Evolutionary conservation across 2,113 vertebrate species (phyloP).

Genomic region (Rhabdomys dilectus): DNA sequence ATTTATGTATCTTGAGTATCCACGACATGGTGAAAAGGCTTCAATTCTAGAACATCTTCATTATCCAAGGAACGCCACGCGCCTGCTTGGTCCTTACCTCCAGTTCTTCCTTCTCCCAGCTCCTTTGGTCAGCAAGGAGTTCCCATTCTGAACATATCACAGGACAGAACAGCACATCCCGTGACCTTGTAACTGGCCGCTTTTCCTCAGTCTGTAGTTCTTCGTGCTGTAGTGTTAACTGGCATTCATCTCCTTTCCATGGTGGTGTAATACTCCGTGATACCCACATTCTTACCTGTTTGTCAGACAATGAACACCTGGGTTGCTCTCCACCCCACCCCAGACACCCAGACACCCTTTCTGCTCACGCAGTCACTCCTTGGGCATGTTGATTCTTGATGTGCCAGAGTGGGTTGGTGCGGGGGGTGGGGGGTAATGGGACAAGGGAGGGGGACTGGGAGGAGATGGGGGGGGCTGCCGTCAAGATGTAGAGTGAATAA

Average conservation of each 20-base stretch:
- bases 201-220: fast-evolving
- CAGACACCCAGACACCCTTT: neutral
- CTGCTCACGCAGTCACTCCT: too few species aligned
- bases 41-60: neutral
- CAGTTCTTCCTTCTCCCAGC: too few species aligned
- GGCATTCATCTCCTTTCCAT: fast-evolving
- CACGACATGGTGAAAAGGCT: neutral
- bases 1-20: neutral
- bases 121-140: neutral
- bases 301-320: fast-evolving
- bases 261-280: fast-evolving
- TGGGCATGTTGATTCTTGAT: neutral
- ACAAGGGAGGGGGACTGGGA: too few species aligned
- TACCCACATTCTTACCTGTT: fast-evolving
- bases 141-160: fast-evolving
- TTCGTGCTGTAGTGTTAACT: fast-evolving
- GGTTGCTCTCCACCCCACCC: fast-evolving
- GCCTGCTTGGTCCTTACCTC: neutral
- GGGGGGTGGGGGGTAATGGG: too few species aligned
- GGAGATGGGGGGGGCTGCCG: too few species aligned
- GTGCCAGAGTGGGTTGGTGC: too few species aligned
- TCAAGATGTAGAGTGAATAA: too few species aligned
- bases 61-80: neutral
- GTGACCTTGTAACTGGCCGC: neutral
- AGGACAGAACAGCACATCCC: fast-evolving